Conservation (phyloP, 2,797 vertebrate genomes). For the Coracias cyanogaster region DNA sequence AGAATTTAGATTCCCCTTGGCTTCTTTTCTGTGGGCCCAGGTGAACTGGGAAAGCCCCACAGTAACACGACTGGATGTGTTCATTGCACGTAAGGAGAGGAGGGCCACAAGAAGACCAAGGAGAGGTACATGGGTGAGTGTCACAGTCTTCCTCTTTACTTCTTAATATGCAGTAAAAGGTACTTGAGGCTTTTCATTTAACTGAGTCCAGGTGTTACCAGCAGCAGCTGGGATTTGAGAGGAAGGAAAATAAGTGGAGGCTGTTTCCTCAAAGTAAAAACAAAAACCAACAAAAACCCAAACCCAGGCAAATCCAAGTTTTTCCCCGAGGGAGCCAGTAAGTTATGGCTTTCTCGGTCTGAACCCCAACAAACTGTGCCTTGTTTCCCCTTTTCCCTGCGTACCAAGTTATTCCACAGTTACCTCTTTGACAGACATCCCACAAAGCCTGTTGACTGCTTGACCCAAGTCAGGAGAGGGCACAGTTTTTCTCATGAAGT, state of each 20-base stretch:
- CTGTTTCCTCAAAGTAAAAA: background rate
- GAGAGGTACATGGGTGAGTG: background rate
- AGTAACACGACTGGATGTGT: background rate
- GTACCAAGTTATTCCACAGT: background rate
- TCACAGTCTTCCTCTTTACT: background rate
- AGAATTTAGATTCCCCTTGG: background rate
- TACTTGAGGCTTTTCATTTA: background rate
- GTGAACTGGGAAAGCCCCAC: background rate
- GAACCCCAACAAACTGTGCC: background rate
- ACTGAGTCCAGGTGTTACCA: background rate
- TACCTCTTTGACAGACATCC: constrained; percentile 39
- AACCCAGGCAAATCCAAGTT: background rate
- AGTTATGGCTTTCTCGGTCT: background rate
- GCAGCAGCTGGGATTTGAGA: background rate
- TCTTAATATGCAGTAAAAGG: background rate
- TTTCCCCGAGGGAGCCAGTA: background rate
- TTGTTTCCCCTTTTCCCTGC: background rate
- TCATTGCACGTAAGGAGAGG: background rate
- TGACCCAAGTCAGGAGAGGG: constrained; percentile 23
- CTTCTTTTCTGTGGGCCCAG: background rate
- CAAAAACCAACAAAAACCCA: background rate
- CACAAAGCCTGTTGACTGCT: constrained; percentile 45
- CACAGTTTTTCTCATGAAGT: constrained; percentile 20
- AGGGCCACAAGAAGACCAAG: background rate
- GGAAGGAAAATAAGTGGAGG: background rate